Evolutionary conservation across 2,888 invertebrate species (phyloP).

Genomic region (Diplolepis rosae): DNA sequence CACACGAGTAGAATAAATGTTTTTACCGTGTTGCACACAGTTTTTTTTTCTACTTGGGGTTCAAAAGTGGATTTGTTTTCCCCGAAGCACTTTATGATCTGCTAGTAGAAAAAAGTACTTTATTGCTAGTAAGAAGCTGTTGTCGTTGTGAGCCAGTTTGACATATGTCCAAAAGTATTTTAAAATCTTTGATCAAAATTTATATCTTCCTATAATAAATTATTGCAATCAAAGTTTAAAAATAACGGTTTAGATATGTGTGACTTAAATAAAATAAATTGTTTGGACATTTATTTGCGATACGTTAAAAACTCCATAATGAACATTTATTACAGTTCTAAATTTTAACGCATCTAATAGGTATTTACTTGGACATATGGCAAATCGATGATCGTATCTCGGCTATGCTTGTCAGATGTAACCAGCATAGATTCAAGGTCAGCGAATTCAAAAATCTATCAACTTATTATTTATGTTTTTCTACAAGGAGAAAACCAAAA

Average conservation of each 20-base stretch:
- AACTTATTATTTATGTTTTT: background rate
- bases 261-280: no score
- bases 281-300: background rate
- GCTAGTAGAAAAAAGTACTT: conserved; percentile 17
- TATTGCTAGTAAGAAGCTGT: conserved; percentile 20
- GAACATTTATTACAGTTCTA: conserved; percentile 9
- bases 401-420: background rate
- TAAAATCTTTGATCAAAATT: no score
- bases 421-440: conserved; percentile 1
- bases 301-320: background rate
- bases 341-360: conserved; percentile 12
- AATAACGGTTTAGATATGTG: no score
- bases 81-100: no score
- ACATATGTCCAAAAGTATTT: no score
- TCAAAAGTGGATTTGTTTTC: no score
- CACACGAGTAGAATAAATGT: no score
- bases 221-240: no score
- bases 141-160: conserved; percentile 7
- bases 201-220: no score
- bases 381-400: conserved; percentile 24
- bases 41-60: no score
- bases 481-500: background rate
- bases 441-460: background rate
- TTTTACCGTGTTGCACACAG: no score
- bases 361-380: background rate